A percentile compares a stretch with the other conserved stretches of the same genome.
Conservation (phyloP, 2,797 vertebrate genomes). For the Rhinogobio ventralis region DNA sequence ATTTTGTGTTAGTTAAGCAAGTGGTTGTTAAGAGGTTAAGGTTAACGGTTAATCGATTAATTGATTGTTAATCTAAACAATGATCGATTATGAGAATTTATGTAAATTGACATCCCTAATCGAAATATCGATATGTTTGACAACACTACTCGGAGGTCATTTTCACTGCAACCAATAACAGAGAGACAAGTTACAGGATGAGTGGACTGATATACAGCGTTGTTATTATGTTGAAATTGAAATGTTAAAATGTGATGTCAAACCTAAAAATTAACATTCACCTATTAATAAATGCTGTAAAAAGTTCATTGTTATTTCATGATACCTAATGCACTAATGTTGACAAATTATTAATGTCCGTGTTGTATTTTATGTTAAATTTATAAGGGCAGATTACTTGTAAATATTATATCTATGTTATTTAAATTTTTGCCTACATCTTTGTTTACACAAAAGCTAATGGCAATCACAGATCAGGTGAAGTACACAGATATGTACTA, state of each 20-base stretch:
- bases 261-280: neutral
- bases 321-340: neutral
- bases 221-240: neutral
- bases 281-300: neutral
- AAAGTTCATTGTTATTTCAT: neutral
- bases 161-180: neutral
- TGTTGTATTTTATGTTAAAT: neutral
- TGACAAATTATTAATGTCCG: neutral
- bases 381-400: slow-evolving; percentile 7
- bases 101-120: neutral
- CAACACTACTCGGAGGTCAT: neutral
- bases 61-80: neutral
- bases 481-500: neutral
- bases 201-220: neutral
- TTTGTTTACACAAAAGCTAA: slow-evolving; percentile 34
- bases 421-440: slow-evolving; percentile 11
- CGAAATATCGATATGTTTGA: neutral
- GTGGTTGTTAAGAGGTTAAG: neutral
- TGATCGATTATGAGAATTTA: neutral
- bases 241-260: neutral
- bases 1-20: too few relatives aligned
- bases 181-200: neutral
- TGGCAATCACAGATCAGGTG: slow-evolving; percentile 33
- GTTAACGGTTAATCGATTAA: neutral
- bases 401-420: slow-evolving; percentile 30